A percentile compares a stretch with the other conserved stretches of the same genome.
These are phyloP conservation scores for Bubo scandiacus DNA, from an alignment of 2,113 vertebrate genomes.

Conservation along the genomic window DNA sequence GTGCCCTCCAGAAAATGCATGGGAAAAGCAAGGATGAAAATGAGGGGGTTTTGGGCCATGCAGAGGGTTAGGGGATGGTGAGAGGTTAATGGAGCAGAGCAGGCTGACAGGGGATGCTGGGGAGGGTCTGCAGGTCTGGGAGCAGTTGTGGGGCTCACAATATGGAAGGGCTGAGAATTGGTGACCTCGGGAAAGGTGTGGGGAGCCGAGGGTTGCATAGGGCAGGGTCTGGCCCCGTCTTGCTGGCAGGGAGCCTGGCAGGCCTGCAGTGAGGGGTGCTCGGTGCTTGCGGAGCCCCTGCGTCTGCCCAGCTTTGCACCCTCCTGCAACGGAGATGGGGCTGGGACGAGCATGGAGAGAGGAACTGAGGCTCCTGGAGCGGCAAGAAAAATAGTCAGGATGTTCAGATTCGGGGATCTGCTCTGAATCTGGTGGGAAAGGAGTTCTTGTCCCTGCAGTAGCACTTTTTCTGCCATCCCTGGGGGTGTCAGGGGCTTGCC, in stretches of 20 bases:
- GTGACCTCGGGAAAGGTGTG: not conserved
- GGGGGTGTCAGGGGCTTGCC: not conserved
- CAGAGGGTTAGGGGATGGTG: not conserved
- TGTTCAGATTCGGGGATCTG: not conserved
- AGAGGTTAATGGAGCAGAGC: not conserved
- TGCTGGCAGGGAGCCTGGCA: rapidly evolving
- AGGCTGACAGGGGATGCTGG: not conserved
- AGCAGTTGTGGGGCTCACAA: rapidly evolving
- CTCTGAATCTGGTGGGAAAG: not conserved
- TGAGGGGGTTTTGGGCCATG: rapidly evolving
- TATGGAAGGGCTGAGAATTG: rapidly evolving
- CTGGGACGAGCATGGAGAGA: rapidly evolving
- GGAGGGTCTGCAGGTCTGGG: not conserved
- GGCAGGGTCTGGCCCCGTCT: rapidly evolving
- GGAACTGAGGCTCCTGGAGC: not conserved
- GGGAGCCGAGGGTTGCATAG: rapidly evolving
- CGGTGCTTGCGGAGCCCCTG: not conserved
- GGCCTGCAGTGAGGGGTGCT: not conserved
- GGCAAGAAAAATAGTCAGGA: rapidly evolving
- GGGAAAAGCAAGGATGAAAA: not conserved
- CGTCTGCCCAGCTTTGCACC: rapidly evolving
- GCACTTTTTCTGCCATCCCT: not conserved
- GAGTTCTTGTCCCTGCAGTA: rapidly evolving
- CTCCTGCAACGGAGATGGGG: not conserved
- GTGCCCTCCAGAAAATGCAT: rapidly evolving